Evolutionary conservation across 2,113 vertebrate genomes (phyloP).

Genomic region (Neogale vison): DNA sequence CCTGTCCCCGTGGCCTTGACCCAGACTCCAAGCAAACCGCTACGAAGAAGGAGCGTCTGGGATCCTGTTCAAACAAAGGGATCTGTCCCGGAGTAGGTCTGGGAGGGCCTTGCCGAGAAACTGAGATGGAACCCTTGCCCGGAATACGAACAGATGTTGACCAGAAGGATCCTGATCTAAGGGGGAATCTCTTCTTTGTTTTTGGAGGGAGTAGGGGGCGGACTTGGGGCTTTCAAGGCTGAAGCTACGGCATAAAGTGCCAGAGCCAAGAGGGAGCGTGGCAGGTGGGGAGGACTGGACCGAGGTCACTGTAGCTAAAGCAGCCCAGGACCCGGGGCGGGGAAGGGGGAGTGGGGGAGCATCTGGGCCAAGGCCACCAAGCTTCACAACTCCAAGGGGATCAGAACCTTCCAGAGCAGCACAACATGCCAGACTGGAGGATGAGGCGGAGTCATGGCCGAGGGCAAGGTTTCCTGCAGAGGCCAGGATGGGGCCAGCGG

Average conservation of each 20-base stretch:
- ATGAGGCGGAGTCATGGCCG: too few species aligned
- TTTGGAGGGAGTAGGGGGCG: accelerated
- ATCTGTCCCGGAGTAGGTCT: background rate
- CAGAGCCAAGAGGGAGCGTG: accelerated
- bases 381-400: accelerated
- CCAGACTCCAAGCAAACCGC: background rate
- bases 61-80: background rate
- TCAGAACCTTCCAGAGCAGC: background rate
- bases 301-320: background rate
- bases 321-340: accelerated
- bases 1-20: accelerated
- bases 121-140: background rate
- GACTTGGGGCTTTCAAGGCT: background rate
- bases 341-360: too few species aligned
- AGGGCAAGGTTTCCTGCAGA: background rate
- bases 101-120: background rate
- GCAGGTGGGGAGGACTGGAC: accelerated
- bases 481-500: background rate
- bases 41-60: background rate
- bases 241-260: background rate
- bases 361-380: background rate
- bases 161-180: background rate
- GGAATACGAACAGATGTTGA: background rate
- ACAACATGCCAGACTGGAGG: background rate
- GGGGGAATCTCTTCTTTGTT: background rate